phyloP scores from a whole-genome alignment of 2,113 vertebrate species.

The Neolamprologus falcicula region DNA sequence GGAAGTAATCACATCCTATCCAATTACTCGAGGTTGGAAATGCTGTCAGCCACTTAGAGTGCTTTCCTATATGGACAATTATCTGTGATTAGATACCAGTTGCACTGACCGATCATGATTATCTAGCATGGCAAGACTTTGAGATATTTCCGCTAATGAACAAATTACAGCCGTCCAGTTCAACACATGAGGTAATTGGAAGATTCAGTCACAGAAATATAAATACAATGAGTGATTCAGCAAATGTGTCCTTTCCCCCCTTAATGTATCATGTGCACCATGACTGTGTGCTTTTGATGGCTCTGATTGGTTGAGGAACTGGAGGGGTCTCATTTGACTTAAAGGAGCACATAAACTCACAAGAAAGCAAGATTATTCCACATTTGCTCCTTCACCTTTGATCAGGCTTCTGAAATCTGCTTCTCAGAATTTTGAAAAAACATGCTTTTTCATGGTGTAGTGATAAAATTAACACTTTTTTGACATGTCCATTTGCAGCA shows the following conservation, averaged over 20 bases:
- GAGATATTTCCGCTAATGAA: conserved; percentile 56
- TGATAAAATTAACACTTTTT: neutral
- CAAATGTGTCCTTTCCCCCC: neutral
- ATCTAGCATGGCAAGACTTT: conserved; percentile 47
- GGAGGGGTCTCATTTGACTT: neutral
- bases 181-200: conserved; percentile 38
- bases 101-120: neutral
- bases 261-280: neutral
- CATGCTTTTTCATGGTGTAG: neutral
- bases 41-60: conserved; percentile 40
- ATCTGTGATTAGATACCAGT: conserved; percentile 45
- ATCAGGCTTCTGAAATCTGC: neutral
- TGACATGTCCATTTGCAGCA: conserved; percentile 54
- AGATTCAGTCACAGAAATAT: neutral
- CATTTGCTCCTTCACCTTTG: neutral
- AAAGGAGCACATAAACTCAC: neutral
- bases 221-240: conserved; percentile 10
- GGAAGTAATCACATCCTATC: conserved; percentile 65
- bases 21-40: conserved; percentile 60
- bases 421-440: neutral
- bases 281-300: neutral
- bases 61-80: conserved; percentile 47
- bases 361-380: neutral
- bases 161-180: conserved; percentile 51
- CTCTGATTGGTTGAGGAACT: neutral